Base-by-base conservation (phyloP, 2,113 vertebrate genomes). In the Sander lucioperca region DNA sequence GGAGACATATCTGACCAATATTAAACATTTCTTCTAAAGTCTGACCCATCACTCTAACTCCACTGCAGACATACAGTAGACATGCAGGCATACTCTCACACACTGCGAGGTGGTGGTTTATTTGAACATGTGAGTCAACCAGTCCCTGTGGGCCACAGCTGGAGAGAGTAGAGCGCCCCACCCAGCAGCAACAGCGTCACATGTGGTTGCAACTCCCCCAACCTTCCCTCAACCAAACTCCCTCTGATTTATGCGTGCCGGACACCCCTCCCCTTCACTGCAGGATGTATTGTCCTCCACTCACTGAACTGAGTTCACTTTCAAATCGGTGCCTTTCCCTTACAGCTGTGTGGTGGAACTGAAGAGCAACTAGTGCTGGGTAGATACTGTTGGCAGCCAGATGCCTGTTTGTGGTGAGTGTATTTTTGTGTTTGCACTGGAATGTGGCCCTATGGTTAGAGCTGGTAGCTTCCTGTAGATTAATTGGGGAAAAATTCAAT, bases 361-460 rank as follows among this genome's bases (percentile, higher is more conserved):
- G 82, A 64, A 27, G 83, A 77, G 84, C 82, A 64, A n/a, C 83
- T 50, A 6, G 83, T 63, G 71, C 74, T 73, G 81, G 59, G 70
- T 51, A 36, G 77, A 82, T 53, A 53, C 75, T 70, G 79, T 71
- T 74, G 82, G 83, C 86, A 79, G 77, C 70, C 83, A 72, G 82
- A 86, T 84, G 85, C 77, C 80, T 47, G 75, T 57, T 77, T 81
- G 91, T 92, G 93, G 93, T 94, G 88, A 94, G 93, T 92, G 79
- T 86, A 76, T 90, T 90, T 90, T 73, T 79, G 21, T 81, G 86
- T 86, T 61, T 82, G 63, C 2, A 4, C 77, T 74, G 85, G 91
- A 87, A 89, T 79, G 80, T n/a, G 7, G n/a, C 39, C 63, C 66
- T 56, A 6, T 69, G 77, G 76, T 63, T 70, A 2, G 30, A 74